Percentiles rank a stretch among this genome's conserved stretches.
phyloP scores from a whole-genome alignment of 2,113 vertebrate species.

The Brienomyrus brachyistius region DNA sequence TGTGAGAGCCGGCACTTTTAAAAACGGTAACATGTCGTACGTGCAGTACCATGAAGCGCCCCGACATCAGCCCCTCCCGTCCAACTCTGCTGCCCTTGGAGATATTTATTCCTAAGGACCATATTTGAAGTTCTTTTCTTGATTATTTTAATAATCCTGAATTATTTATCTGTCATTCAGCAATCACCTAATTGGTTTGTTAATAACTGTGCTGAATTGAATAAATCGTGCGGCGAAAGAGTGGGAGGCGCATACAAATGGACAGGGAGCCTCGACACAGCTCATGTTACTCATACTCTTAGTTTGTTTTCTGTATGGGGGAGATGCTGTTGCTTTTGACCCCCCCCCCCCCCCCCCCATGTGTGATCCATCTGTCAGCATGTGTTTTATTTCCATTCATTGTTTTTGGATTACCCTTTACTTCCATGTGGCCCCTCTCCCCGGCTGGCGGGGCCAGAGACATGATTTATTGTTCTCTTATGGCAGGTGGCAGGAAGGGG shows the following conservation, averaged over 20 bases:
- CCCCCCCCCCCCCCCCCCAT: background rate
- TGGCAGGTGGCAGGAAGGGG: background rate
- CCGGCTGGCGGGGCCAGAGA: background rate
- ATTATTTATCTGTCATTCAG: background rate
- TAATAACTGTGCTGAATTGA: background rate
- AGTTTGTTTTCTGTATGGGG: background rate
- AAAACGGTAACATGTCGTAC: background rate
- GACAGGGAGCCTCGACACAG: background rate
- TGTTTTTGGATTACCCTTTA: background rate
- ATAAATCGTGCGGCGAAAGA: background rate
- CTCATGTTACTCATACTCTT: background rate
- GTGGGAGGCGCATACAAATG: background rate
- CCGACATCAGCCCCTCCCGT: background rate
- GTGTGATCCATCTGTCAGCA: background rate
- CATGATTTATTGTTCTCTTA: background rate
- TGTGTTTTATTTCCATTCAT: background rate
- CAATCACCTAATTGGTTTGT: background rate
- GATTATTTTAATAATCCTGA: background rate
- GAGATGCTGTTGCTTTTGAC: background rate
- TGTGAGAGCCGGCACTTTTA: too few relatives aligned
- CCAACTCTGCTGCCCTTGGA: background rate
- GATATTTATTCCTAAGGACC: background rate
- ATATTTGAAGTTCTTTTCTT: slow-evolving; percentile 1
- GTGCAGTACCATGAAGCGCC: background rate
- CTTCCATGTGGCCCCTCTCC: background rate